These are phyloP conservation scores for Teleogryllus occipitalis DNA, from an alignment of 1,140 invertebrate species.

Conservation along the genomic window DNA sequence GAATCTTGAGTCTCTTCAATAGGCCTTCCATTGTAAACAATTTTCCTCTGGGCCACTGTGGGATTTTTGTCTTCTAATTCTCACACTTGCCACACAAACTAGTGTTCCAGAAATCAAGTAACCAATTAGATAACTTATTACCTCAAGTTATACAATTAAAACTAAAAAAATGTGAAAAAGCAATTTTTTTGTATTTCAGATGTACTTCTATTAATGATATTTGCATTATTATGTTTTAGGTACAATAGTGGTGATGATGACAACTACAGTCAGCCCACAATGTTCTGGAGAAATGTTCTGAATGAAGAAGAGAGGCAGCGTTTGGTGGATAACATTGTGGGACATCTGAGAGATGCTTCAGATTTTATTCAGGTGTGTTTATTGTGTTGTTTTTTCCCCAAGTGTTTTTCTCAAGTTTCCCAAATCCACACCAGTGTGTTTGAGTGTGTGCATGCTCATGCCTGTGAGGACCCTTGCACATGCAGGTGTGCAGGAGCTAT, in stretches of 20 bases:
- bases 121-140: no score
- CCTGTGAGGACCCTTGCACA: background rate
- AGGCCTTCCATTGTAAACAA: no score
- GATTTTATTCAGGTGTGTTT: conserved; percentile 63
- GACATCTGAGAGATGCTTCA: conserved; percentile 64
- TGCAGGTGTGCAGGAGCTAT: background rate
- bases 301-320: conserved; percentile 60
- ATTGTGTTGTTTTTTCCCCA: background rate
- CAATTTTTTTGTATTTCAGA: no score
- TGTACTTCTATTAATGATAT: background rate
- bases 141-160: no score
- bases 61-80: no score
- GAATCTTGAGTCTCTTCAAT: no score
- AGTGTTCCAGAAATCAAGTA: no score
- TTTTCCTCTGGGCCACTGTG: no score
- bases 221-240: conserved; percentile 33
- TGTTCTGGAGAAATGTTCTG: conserved; percentile 76
- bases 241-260: conserved; percentile 81
- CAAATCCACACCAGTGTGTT: background rate
- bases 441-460: background rate
- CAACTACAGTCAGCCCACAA: conserved; percentile 75
- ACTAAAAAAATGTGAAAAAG: no score
- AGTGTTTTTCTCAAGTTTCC: background rate
- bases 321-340: conserved; percentile 72
- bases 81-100: no score